Percentiles rank a stretch among this genome's conserved stretches.
Evolutionary conservation across 2,888 invertebrate species (phyloP).

Genomic region (Xanthorhoe designata): DNA sequence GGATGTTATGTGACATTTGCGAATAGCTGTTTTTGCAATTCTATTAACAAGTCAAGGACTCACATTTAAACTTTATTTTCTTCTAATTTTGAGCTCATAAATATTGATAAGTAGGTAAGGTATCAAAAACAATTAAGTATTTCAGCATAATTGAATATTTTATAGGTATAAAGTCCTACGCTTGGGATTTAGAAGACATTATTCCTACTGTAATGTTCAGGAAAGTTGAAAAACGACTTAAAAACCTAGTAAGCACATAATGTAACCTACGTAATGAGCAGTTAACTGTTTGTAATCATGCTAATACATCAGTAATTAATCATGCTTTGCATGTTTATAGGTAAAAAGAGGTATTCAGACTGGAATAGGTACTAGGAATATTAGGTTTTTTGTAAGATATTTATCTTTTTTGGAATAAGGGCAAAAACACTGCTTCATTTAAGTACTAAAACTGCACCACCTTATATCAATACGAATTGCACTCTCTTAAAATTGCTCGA

Average conservation of each 20-base stretch:
- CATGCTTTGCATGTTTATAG: neutral
- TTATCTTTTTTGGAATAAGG: too few species aligned
- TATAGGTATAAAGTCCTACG: too few species aligned
- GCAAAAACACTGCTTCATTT: too few species aligned
- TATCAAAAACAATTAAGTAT: neutral
- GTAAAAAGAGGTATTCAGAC: too few species aligned
- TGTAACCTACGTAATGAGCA: neutral
- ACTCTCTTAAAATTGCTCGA: too few species aligned
- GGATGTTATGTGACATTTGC: conserved; percentile 54
- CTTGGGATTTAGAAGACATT: too few species aligned
- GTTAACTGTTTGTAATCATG: neutral
- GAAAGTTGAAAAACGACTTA: neutral
- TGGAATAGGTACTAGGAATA: too few species aligned
- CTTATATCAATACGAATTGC: too few species aligned
- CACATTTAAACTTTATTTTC: conserved; percentile 38
- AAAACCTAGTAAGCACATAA: neutral
- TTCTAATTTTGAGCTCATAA: conserved; percentile 36
- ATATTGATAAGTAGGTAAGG: conserved; percentile 28
- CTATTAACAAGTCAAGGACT: conserved; percentile 60
- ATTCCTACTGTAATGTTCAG: neutral
- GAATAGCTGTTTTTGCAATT: conserved; percentile 56
- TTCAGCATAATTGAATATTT: neutral
- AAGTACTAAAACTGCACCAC: too few species aligned
- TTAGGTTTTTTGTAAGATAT: too few species aligned
- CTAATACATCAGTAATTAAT: conserved; percentile 2